phyloP scores from a whole-genome alignment of 2,797 vertebrate genomes.

The Clarias laeviceps region DNA sequence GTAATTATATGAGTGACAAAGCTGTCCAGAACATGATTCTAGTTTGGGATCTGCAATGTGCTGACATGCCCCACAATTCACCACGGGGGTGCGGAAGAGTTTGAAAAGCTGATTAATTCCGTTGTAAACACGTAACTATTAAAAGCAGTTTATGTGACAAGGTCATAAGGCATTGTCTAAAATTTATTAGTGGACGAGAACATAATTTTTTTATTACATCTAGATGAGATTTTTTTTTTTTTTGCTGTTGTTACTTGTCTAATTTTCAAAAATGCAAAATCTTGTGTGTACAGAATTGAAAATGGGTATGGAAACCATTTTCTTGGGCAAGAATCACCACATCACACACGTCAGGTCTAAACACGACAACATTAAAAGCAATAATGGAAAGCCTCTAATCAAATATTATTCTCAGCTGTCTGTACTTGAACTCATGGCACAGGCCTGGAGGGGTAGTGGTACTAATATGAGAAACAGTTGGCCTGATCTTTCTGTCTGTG shows the following conservation, averaged over 20 bases:
- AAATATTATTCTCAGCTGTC: neutral
- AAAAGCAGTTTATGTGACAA: neutral
- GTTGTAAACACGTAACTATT: constrained; percentile 3
- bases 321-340: neutral
- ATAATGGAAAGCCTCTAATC: neutral
- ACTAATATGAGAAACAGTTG: constrained; percentile 3
- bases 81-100: neutral
- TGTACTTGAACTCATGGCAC: neutral
- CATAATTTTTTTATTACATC: no score
- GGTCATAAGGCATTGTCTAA: neutral
- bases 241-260: neutral
- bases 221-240: neutral
- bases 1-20: constrained; percentile 58
- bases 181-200: neutral
- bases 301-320: neutral
- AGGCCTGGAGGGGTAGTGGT: neutral
- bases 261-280: neutral
- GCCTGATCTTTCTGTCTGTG: neutral
- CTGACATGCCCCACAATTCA: constrained; percentile 48
- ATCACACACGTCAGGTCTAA: neutral
- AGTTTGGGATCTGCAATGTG: constrained; percentile 44
- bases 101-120: neutral
- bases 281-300: neutral
- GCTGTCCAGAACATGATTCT: constrained; percentile 55
- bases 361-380: neutral